Percentiles rank a stretch among this genome's conserved stretches.
These are phyloP conservation scores for Leptosomus discolor DNA, from an alignment of 2,113 vertebrate genomes.

Conservation along the genomic window DNA sequence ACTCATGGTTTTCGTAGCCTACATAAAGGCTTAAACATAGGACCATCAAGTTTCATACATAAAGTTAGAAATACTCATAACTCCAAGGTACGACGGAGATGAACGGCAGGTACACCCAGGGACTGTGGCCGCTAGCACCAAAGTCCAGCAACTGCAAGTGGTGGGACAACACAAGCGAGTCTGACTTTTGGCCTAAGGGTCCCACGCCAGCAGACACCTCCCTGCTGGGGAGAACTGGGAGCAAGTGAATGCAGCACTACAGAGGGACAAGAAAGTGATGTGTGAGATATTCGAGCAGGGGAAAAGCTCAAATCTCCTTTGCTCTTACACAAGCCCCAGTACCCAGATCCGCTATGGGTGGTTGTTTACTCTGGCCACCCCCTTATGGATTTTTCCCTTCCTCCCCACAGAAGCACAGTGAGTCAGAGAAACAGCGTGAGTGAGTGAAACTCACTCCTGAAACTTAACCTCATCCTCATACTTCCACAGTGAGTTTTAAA, in stretches of 20 bases:
- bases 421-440: neutral
- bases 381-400: neutral
- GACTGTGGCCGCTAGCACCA: accelerated
- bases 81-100: neutral
- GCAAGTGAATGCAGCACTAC: neutral
- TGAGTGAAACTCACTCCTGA: neutral
- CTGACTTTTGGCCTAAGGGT: neutral
- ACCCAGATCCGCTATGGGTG: neutral
- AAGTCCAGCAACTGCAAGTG: neutral
- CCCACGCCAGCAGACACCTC: neutral
- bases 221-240: neutral
- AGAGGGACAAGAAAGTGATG: accelerated
- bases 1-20: neutral
- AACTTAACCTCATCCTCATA: neutral
- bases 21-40: neutral
- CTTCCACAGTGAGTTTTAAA: neutral
- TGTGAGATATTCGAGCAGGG: neutral
- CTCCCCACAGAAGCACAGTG: neutral
- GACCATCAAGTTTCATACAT: neutral
- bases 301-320: neutral
- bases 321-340: neutral
- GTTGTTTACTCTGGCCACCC: neutral
- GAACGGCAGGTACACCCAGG: neutral
- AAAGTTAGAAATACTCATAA: neutral
- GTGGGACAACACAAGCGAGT: neutral